phyloP scores from a whole-genome alignment of 2,888 invertebrate species.

The Papilio gigon region DNA sequence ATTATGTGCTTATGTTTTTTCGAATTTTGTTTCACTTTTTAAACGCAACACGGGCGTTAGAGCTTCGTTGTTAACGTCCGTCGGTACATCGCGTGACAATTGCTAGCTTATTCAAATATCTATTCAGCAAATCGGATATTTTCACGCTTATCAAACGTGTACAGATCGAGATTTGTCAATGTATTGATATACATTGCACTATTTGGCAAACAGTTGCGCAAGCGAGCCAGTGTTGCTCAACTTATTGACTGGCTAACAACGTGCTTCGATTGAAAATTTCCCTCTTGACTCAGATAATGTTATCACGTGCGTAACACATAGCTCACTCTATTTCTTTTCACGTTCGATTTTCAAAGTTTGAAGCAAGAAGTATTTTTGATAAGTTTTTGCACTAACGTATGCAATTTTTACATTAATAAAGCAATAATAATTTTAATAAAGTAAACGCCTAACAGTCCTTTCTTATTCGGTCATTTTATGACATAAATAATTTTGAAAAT shows the following conservation, averaged over 20 bases:
- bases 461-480: too few species aligned
- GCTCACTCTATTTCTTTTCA: too few species aligned
- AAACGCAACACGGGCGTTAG: background rate
- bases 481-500: too few species aligned
- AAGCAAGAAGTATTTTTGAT: too few species aligned
- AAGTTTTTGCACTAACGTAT: too few species aligned
- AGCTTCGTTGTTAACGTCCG: background rate
- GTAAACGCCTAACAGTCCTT: too few species aligned
- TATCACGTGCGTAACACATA: too few species aligned
- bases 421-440: too few species aligned
- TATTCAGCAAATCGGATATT: slow-evolving; percentile 23
- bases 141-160: background rate
- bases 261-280: slow-evolving; percentile 41
- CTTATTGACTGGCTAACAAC: slow-evolving; percentile 45
- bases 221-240: slow-evolving; percentile 51
- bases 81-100: background rate
- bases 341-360: too few species aligned
- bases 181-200: slow-evolving; percentile 38
- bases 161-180: slow-evolving; percentile 26
- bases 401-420: too few species aligned
- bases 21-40: background rate
- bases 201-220: slow-evolving; percentile 37
- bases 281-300: slow-evolving; percentile 12
- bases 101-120: slow-evolving; percentile 14
- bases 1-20: background rate